Conservation (phyloP, 1,140 invertebrate genomes). For the Philopotamus ludificatus region DNA sequence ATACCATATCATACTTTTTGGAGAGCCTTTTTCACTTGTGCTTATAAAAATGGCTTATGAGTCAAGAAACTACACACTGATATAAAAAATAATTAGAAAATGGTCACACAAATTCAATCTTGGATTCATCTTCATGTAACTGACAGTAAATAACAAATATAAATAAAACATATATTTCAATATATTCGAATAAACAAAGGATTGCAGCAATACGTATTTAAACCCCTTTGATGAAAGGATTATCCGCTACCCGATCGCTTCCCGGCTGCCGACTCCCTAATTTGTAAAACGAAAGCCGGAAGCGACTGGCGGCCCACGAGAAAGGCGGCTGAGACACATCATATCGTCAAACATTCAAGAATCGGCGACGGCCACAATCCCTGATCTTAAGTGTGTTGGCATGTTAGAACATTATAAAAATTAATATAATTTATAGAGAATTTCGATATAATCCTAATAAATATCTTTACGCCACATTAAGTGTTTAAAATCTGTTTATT, state of each 20-base stretch:
- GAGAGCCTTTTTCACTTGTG: conserved; percentile 40
- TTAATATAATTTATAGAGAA: conserved; percentile 40
- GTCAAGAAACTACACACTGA: conserved; percentile 38
- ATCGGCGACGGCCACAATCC: conserved; percentile 38
- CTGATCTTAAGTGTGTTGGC: conserved; percentile 41
- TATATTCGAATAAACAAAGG: conserved; percentile 19
- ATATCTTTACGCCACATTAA: conserved; percentile 38
- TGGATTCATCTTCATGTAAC: conserved; percentile 41
- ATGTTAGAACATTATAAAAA: conserved; percentile 40
- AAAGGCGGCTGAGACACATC: conserved; percentile 41
- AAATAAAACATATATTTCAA: conserved; percentile 22
- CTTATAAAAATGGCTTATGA: conserved; percentile 40
- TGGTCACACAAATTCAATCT: conserved; percentile 42
- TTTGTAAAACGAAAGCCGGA: conserved; percentile 15
- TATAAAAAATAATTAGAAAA: conserved; percentile 35
- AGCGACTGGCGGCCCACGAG: conserved; percentile 30
- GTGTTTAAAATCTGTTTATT: conserved; percentile 39
- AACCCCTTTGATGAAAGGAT: conserved; percentile 3
- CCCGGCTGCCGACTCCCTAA: conserved; percentile 16
- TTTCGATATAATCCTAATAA: conserved; percentile 42
- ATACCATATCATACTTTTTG: conserved; percentile 38
- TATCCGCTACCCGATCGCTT: conserved; percentile 31
- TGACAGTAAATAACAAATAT: conserved; percentile 28
- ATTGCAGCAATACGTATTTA: conserved; percentile 28
- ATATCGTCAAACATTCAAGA: conserved; percentile 42